Conservation (phyloP, 92 coral and sea anemone species). For the Heliopora coerulea region DNA sequence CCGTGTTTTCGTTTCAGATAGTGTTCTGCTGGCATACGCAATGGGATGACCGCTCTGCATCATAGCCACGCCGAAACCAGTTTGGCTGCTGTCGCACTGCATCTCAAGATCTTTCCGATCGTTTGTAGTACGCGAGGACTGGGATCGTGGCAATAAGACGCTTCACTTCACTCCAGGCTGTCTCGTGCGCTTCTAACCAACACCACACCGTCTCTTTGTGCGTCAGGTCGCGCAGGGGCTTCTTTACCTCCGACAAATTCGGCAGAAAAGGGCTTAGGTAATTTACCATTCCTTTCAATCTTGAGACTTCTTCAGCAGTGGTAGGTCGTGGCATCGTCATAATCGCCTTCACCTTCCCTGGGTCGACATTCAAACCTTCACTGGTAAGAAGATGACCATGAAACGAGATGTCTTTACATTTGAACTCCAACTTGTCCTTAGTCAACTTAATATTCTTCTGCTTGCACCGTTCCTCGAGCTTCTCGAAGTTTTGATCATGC, state of each 20-base stretch:
- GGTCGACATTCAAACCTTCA: slow-evolving; percentile 4
- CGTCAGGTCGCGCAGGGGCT: slow-evolving; percentile 17
- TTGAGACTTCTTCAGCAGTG: background rate
- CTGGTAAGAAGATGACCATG: slow-evolving; percentile 11
- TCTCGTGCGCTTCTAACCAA: slow-evolving; percentile 27
- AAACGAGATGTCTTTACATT: background rate
- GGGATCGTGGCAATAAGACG: slow-evolving; percentile 17
- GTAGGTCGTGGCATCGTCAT: too few species aligned
- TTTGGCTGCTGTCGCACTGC: slow-evolving; percentile 39
- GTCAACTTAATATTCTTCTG: background rate
- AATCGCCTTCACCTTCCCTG: slow-evolving; percentile 1
- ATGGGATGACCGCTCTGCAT: slow-evolving; percentile 31
- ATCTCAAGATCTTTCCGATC: slow-evolving; percentile 19
- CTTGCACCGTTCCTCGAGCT: background rate
- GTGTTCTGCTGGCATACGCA: slow-evolving; percentile 43
- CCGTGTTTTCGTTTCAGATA: slow-evolving; percentile 41
- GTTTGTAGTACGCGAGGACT: slow-evolving; percentile 24
- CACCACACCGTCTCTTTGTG: slow-evolving; percentile 22
- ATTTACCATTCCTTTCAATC: slow-evolving; percentile 16
- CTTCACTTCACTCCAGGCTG: slow-evolving; percentile 13
- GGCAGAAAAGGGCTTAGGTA: slow-evolving; percentile 21
- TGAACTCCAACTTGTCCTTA: background rate
- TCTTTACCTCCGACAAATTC: slow-evolving; percentile 7
- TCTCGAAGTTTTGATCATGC: background rate
- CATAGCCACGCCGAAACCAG: slow-evolving; percentile 18